phyloP scores from a whole-genome alignment of 2,888 invertebrate genomes.

The Bembecia ichneumoniformis region DNA sequence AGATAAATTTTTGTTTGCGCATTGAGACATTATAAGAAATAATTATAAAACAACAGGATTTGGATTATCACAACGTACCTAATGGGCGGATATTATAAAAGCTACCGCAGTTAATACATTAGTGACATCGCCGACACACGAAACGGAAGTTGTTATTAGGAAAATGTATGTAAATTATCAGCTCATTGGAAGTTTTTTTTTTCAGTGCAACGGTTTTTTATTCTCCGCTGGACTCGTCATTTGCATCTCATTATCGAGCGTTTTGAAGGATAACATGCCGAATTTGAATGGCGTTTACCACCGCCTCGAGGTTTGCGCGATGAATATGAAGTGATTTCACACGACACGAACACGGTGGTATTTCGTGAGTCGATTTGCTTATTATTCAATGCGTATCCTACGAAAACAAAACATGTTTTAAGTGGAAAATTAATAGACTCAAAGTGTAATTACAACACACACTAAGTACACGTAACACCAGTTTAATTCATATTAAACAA shows the following conservation, averaged over 20 bases:
- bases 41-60: too few relatives aligned
- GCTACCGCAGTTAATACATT: constrained; percentile 22
- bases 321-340: constrained; percentile 55
- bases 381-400: constrained; percentile 32
- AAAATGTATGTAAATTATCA: constrained; percentile 64
- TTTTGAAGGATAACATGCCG: constrained; percentile 57
- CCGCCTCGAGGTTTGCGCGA: constrained; percentile 35
- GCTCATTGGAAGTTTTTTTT: constrained; percentile 48
- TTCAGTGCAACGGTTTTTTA: constrained; percentile 42
- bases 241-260: constrained; percentile 62
- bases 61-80: constrained; percentile 23
- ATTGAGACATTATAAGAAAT: too few relatives aligned
- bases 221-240: constrained; percentile 50
- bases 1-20: too few relatives aligned
- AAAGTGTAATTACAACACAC: constrained; percentile 1
- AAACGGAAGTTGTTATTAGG: constrained; percentile 63
- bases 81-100: constrained; percentile 34
- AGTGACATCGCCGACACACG: constrained; percentile 45
- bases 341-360: constrained; percentile 26
- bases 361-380: constrained; percentile 13
- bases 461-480: constrained; percentile 1
- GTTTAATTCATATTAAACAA: constrained; percentile 1
- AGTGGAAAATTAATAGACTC: constrained; percentile 12
- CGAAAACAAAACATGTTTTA: constrained; percentile 22
- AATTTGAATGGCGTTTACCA: constrained; percentile 50